phyloP scores from a whole-genome alignment of 2,113 vertebrate genomes.

The Apaloderma vittatum region DNA sequence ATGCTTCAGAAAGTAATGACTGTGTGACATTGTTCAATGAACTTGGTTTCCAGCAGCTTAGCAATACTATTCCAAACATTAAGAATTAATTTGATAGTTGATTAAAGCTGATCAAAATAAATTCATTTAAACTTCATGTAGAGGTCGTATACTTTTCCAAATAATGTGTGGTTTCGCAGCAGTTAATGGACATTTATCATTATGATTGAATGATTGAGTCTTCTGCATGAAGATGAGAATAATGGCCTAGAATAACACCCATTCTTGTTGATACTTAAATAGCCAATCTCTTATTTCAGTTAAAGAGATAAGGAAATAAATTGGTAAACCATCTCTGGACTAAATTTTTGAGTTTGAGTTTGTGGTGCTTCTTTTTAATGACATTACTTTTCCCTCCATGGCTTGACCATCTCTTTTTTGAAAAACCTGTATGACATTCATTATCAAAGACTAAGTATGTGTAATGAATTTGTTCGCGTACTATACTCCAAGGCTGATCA shows the following conservation, averaged over 20 bases:
- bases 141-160: conserved; percentile 36
- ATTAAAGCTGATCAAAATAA: conserved; percentile 60
- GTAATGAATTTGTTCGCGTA: not conserved
- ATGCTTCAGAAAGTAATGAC: not conserved
- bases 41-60: conserved; percentile 12
- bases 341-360: not conserved
- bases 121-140: conserved; percentile 38
- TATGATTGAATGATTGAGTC: conserved; percentile 37
- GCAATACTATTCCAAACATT: conserved; percentile 37
- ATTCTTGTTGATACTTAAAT: not conserved
- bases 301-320: not conserved
- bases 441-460: not conserved
- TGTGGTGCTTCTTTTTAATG: not conserved
- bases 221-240: conserved; percentile 20
- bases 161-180: conserved; percentile 34
- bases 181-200: conserved; percentile 58
- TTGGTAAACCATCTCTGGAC: not conserved
- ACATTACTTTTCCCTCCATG: not conserved
- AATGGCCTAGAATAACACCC: conserved; percentile 2
- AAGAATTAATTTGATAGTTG: conserved; percentile 53
- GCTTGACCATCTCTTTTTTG: not conserved
- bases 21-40: conserved; percentile 12
- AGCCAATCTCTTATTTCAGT: not conserved
- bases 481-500: not conserved
- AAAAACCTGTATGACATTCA: not conserved